Conservation (phyloP, 2,888 invertebrate genomes). For the Vesta saturnalis region DNA sequence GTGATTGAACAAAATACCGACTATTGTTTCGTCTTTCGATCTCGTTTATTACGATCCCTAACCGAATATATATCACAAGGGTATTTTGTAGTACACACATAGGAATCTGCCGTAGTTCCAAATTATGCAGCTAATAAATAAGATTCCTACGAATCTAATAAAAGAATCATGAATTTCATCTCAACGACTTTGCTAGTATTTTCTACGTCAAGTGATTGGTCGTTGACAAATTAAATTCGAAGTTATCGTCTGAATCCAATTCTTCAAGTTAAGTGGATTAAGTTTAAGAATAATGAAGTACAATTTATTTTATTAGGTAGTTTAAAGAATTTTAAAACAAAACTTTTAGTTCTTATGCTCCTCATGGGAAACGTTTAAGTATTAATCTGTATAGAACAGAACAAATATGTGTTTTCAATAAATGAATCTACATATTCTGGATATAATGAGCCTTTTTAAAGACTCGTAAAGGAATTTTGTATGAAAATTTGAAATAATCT, state of each 20-base stretch:
- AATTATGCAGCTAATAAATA: conserved; percentile 21
- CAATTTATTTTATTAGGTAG: too few species aligned
- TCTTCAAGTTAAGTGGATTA: too few species aligned
- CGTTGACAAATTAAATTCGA: not conserved
- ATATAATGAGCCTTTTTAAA: too few species aligned
- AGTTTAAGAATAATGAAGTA: too few species aligned
- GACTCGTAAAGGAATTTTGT: too few species aligned
- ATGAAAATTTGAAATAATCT: too few species aligned
- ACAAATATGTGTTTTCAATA: too few species aligned
- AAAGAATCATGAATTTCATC: conserved; percentile 7
- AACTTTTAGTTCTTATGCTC: too few species aligned
- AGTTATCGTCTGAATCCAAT: not conserved
- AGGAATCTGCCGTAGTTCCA: conserved; percentile 24
- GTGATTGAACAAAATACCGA: not conserved
- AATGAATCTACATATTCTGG: too few species aligned
- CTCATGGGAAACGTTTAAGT: too few species aligned
- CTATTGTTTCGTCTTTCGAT: conserved; percentile 28
- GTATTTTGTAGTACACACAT: conserved; percentile 23
- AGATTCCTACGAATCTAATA: conserved; percentile 4
- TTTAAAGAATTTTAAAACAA: too few species aligned
- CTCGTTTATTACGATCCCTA: conserved; percentile 31
- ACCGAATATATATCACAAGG: conserved; percentile 31
- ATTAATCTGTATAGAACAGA: too few species aligned
- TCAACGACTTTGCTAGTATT: not conserved
- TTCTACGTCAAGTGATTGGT: not conserved